Evolutionary conservation across 37 sponge, comb jelly and placozoan species (phyloP).

Genomic region (Theonella swinhoei): DNA sequence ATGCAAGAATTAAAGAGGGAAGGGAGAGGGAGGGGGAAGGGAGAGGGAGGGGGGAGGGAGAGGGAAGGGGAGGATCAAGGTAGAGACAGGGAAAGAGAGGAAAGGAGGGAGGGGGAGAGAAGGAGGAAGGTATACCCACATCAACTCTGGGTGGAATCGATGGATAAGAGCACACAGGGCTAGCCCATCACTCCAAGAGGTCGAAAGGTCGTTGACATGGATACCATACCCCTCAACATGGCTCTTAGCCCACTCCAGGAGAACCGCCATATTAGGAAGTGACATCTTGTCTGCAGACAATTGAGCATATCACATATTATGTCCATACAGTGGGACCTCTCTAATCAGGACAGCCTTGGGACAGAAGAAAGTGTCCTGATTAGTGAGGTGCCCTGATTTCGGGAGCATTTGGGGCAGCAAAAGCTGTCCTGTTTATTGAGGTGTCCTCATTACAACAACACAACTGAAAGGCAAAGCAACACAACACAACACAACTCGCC

Average conservation of each 20-base stretch:
- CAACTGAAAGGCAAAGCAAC: no score
- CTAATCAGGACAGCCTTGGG: no score
- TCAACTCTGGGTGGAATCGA: conserved; percentile 67
- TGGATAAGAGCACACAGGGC: conserved; percentile 82
- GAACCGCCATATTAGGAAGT: conserved; percentile 27
- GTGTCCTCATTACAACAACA: no score
- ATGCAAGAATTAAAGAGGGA: no score
- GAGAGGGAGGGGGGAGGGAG: conserved; percentile 23
- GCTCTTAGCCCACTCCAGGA: conserved; percentile 54
- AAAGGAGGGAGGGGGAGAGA: background rate
- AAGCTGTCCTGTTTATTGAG: no score
- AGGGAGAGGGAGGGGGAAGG: conserved; percentile 38
- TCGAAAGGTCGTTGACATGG: conserved; percentile 52
- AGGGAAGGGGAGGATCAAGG: background rate
- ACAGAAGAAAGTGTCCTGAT: no score
- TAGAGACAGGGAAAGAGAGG: background rate
- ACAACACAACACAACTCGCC: no score
- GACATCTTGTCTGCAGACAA: conserved; percentile 4
- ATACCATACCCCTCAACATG: conserved; percentile 53
- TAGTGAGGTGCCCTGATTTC: no score
- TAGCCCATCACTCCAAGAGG: conserved; percentile 76
- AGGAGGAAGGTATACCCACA: background rate
- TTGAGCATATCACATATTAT: no score
- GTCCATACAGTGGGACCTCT: no score
- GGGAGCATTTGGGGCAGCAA: no score